These are phyloP conservation scores for Gari tellinella DNA, from an alignment of 2,888 invertebrate genomes.

Conservation along the genomic window DNA sequence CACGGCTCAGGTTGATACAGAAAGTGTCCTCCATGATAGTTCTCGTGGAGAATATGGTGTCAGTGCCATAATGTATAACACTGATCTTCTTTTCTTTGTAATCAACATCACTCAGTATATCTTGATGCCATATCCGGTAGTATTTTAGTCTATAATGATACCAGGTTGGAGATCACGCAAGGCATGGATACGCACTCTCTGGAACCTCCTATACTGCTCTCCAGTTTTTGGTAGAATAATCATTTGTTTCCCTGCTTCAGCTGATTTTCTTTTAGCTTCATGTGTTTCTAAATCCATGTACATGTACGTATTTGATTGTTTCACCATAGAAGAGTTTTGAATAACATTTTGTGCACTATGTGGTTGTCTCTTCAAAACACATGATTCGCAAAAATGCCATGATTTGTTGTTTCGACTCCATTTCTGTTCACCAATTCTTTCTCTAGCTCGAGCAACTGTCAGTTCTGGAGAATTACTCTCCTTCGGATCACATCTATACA, in stretches of 20 bases:
- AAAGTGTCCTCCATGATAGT: slow-evolving; percentile 40
- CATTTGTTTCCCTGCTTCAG: background rate
- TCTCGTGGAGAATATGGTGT: slow-evolving; percentile 38
- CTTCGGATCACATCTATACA: slow-evolving; percentile 30
- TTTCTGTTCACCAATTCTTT: slow-evolving; percentile 17
- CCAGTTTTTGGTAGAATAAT: slow-evolving; percentile 28
- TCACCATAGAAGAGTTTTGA: slow-evolving; percentile 16
- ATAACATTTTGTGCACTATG: no score
- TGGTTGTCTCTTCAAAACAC: slow-evolving; percentile 17
- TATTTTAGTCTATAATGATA: slow-evolving; percentile 44
- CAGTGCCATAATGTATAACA: slow-evolving; percentile 55
- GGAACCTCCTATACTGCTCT: slow-evolving; percentile 18
- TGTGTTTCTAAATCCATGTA: no score
- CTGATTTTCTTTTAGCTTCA: background rate
- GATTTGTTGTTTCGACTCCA: slow-evolving; percentile 23
- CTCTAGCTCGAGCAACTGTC: slow-evolving; percentile 4
- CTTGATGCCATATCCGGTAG: slow-evolving; percentile 41
- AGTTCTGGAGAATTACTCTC: background rate
- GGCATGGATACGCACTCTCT: slow-evolving; percentile 10
- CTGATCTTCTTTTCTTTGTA: slow-evolving; percentile 22
- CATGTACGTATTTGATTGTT: background rate
- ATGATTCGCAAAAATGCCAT: slow-evolving; percentile 21
- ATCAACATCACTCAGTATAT: slow-evolving; percentile 27
- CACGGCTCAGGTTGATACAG: slow-evolving; percentile 10
- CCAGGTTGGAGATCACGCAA: slow-evolving; percentile 46